A percentile compares a stretch with the other conserved stretches of the same genome.
Conservation (phyloP, 2,113 vertebrate species). For the Stigmatopora argus region DNA sequence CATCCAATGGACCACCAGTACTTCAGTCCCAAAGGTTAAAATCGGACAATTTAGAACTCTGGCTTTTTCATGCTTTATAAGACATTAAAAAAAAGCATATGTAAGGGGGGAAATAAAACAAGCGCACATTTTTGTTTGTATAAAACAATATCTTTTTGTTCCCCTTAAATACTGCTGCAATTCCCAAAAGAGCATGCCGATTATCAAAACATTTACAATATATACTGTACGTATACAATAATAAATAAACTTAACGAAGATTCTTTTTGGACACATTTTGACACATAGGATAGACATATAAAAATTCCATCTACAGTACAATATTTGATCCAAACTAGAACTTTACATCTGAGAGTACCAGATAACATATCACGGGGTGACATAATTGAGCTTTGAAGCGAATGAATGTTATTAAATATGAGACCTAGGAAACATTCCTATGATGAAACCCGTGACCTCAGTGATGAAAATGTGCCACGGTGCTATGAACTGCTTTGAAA, state of each 20-base stretch:
- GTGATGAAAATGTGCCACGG: conserved; percentile 28
- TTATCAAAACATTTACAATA: conserved; percentile 81
- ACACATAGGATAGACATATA: conserved; percentile 81
- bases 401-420: background rate
- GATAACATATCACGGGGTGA: conserved; percentile 84
- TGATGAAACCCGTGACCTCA: conserved; percentile 36
- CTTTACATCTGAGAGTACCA: conserved; percentile 81
- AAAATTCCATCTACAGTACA: conserved; percentile 82
- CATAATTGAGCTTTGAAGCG: conserved; percentile 68
- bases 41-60: conserved; percentile 34
- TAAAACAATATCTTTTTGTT: conserved; percentile 54
- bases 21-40: background rate
- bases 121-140: conserved; percentile 56
- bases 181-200: conserved; percentile 78
- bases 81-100: conserved; percentile 62
- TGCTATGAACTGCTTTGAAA: conserved; percentile 39
- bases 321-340: conserved; percentile 85
- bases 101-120: conserved; percentile 50
- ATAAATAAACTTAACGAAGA: background rate
- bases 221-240: conserved; percentile 61
- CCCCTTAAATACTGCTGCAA: conserved; percentile 56
- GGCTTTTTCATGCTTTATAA: conserved; percentile 67
- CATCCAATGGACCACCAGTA: background rate
- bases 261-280: conserved; percentile 71
- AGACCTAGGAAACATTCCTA: conserved; percentile 18